A percentile compares a stretch with the other conserved stretches of the same genome.
Conservation (phyloP, 2,113 vertebrate genomes). For the Alouatta palliata region DNA sequence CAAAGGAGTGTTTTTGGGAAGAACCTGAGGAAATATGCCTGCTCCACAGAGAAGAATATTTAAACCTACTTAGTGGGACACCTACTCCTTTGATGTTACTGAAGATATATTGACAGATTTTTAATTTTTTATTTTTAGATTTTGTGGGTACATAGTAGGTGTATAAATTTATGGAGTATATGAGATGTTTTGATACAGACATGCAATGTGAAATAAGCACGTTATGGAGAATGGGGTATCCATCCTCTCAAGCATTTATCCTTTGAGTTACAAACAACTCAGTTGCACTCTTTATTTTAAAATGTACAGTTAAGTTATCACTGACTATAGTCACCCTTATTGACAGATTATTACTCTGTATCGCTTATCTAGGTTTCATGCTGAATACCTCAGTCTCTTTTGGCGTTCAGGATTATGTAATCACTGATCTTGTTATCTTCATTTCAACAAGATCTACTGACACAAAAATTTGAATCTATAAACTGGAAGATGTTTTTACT, state of each 20-base stretch:
- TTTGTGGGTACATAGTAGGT: no score
- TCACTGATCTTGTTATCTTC: background rate
- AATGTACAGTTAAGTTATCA: no score
- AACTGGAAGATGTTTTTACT: conserved; percentile 17
- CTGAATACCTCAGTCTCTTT: background rate
- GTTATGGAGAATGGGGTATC: no score
- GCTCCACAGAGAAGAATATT: background rate
- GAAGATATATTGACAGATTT: background rate
- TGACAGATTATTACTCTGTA: background rate
- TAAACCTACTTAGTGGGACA: background rate
- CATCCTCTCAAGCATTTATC: no score
- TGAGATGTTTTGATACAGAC: no score
- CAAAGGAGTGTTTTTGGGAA: background rate
- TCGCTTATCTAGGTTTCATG: background rate
- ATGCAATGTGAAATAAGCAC: no score
- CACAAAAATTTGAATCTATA: conserved; percentile 38
- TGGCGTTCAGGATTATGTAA: background rate
- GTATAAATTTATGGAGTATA: no score
- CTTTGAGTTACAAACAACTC: no score
- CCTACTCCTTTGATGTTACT: background rate
- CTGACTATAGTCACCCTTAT: no score
- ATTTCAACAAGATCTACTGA: conserved; percentile 33
- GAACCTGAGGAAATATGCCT: background rate
- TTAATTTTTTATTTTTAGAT: no score
- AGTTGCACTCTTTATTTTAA: no score